phyloP scores from a whole-genome alignment of 2,797 vertebrate species.

The Cyprinodon diabolis region DNA sequence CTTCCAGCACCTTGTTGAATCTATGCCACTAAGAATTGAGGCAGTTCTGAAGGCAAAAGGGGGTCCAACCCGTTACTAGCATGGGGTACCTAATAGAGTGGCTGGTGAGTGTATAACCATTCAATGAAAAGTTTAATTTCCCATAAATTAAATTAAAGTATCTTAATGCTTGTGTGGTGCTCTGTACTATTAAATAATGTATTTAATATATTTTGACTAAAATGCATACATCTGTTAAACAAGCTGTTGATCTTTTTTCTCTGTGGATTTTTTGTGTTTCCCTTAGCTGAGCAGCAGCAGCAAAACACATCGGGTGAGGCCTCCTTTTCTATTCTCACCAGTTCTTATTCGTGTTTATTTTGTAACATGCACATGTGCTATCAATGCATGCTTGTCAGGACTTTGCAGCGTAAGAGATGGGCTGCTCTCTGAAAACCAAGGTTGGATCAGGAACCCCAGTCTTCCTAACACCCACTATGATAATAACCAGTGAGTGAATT shows the following conservation, averaged over 20 bases:
- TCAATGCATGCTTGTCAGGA: constrained; percentile 42
- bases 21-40: too few species aligned
- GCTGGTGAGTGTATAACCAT: too few species aligned
- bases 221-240: neutral
- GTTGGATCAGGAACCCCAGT: constrained; percentile 80
- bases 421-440: constrained; percentile 58
- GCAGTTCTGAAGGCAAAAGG: too few species aligned
- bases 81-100: too few species aligned
- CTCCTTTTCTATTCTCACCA: constrained; percentile 21
- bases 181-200: too few species aligned
- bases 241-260: neutral
- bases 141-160: too few species aligned
- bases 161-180: too few species aligned
- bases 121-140: too few species aligned
- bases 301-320: constrained; percentile 44
- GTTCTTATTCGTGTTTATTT: constrained; percentile 37
- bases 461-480: constrained; percentile 67
- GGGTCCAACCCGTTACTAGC: too few species aligned
- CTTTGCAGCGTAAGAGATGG: constrained; percentile 76
- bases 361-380: constrained; percentile 25
- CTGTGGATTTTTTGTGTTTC: constrained; percentile 9
- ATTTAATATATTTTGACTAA: too few species aligned
- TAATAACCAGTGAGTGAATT: constrained; percentile 82
- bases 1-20: too few species aligned
- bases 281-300: constrained; percentile 48